phyloP scores from a whole-genome alignment of 2,113 vertebrate species.

The Agapornis roseicollis region DNA sequence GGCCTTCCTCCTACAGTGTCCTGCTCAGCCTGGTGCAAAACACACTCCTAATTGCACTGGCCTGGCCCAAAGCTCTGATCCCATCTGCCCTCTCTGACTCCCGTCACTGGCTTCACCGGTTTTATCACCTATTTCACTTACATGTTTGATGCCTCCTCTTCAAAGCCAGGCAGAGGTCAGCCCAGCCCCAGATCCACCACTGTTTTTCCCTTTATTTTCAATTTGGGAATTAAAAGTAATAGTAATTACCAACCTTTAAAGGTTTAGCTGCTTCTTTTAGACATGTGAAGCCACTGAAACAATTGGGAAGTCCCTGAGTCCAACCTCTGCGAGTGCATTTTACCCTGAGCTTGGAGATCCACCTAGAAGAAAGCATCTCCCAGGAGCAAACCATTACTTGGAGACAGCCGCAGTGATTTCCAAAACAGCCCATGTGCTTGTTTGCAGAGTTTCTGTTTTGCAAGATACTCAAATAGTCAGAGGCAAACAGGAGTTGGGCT shows the following conservation, averaged over 20 bases:
- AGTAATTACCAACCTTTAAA: not conserved
- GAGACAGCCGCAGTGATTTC: not conserved
- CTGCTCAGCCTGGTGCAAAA: slow-evolving; percentile 38
- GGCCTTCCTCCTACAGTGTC: slow-evolving; percentile 47
- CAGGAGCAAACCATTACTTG: not conserved
- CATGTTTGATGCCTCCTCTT: not conserved
- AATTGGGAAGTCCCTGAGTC: not conserved
- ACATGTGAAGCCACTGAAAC: not conserved
- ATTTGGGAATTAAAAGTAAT: not conserved
- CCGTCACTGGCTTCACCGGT: slow-evolving; percentile 27
- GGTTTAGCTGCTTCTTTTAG: not conserved
- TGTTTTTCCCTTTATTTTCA: not conserved
- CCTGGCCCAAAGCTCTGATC: slow-evolving; percentile 57
- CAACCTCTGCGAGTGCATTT: not conserved
- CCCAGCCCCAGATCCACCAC: not conserved
- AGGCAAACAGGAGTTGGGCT: not conserved
- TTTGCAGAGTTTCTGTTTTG: slow-evolving; percentile 35
- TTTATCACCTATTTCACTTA: slow-evolving; percentile 10
- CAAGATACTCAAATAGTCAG: not conserved
- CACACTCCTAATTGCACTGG: slow-evolving; percentile 29
- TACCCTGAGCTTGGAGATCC: not conserved
- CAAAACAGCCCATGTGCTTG: not conserved
- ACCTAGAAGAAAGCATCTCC: not conserved
- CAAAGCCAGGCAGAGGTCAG: not conserved
- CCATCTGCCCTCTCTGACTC: slow-evolving; percentile 15